Base-by-base conservation (phyloP, 1,140 invertebrate genomes). In the Aphidius gifuensis region DNA sequence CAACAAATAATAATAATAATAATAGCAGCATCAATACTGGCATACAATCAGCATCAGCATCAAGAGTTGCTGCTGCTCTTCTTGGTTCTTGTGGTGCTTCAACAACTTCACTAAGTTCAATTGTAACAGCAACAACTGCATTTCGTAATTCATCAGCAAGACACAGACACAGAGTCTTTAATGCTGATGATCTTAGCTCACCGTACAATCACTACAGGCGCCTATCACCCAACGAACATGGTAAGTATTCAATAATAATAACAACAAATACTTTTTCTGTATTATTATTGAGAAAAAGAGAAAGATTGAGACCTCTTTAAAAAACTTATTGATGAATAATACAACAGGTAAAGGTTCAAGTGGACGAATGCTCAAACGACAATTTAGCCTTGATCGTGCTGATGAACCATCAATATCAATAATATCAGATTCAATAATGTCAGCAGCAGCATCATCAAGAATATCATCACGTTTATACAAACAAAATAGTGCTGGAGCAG, bases 201-300 rank as follows among this genome's bases (percentile, higher is more conserved):
- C 87, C 88, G 0, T 90, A 89, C 69, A 89, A 87, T 74, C 85
- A 88, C 65, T 88, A 88, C 72, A 83, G 87, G 68, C 89, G 87
- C 72, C 79, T 89, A 38, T 88, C 87, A 68, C 87, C 87, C n/a
- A 88, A 86, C 66, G 86, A 84, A 79, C 68, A 79, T 71, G 64
- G 74, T 73, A 67, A 67, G 16, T 16, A 16, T 16, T 1, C 16
- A 16, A 66, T 64, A 6, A 50, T 16, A 5, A 32, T 32, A 32
- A 32, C 4, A 4, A 32, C 1, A 32, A 32, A 32, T 32, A 32
- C 23, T 58, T 58, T 65, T 32, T 47, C 64, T 46, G 1, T 50
- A 49, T 40, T 6, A 39, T 46, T 46, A 0, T 4, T 9, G 32
- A n/a, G 7, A 5, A 21, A 40, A 3, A 49, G 16, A 16, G 1